Base-by-base conservation (phyloP, 2,888 invertebrate genomes). In the Quadroppia sp. region DNA sequence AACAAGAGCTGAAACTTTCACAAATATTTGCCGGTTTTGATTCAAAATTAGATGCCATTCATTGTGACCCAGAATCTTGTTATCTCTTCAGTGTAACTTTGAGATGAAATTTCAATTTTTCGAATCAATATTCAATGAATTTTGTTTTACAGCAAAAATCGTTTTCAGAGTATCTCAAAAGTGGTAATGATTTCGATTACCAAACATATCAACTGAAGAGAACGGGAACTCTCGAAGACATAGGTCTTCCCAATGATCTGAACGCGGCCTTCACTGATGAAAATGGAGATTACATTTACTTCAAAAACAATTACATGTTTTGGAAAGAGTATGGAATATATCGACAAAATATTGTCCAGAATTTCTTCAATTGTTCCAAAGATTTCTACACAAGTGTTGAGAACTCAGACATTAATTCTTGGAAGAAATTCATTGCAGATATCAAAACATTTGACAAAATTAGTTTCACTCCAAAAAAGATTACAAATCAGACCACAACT, bases 221-320 rank as follows among this genome's bases (percentile, higher is more conserved):
- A n/a, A n/a, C n/a, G n/a, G 20, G 7, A 30, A 6, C 4, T 3
- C 30, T 59, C 13, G 4, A 20, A 7, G 28, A 59, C 15, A 9
- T 23, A 3, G 25, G 25, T 59, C 30, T 59, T 20, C 59, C 59
- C 15, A 59, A 59, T 28, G 59, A n/a, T 28, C 20, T 59, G 30
- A 28, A 30, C 59, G 30, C 59, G 30, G 30, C 25, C 30, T 59
- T 59, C 30, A 28, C 30, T 28, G 59, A 59, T 59, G 59, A 28
- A 1, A 59, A 59, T 11, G 59, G 59, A 25, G 59, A 59, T n/a
- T 2, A 59, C 3, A 59, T 59, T 28, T 59, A 59, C 30, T 30
- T 59, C 20, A 59, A 59, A 59, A 59, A 59, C 17, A 59, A 59
- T 17, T 28, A 59, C 25, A 13, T 30, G 17, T 59, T 59, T 59